Evolutionary conservation across 2,113 vertebrate species (phyloP), one percentile per base, ranked within the genome.

Genomic region (Tachuris rubrigastra): DNA sequence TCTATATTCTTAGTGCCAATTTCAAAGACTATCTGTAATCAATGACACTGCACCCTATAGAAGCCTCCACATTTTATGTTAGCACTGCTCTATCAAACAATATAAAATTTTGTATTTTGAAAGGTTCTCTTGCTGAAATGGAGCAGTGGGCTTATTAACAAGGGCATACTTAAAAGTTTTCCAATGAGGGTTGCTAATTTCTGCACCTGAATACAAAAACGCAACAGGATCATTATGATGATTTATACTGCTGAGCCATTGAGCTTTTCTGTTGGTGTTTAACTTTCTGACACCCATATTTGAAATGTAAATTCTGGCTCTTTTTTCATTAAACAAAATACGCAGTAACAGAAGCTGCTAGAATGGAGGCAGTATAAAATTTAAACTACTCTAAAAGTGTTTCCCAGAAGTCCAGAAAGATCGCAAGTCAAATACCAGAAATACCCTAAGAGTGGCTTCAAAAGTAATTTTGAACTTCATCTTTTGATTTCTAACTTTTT

Each of bases 191-290:
- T 33, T 91, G 59, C 68, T 81, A 12, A 72, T 81, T 90, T 85
- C 55, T 81, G 39, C 41, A 91, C 28, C 52, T 22, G 23, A 94
- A 66, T 46, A 42, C 50, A 72, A 55, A 84, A 86, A 47, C 4
- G 6, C 52, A 84, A 63, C 44, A 59, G 65, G 94, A 78, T 71
- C 58, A 74, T 72, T n/a, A 74, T 14, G 55, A 41, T 42, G 35
- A 77, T 92, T 95, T 93, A 67, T 62, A 93, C 79, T 78, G 65
- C 85, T 49, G 88, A 89, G 80, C 35, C 27, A 69, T 31, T 91
- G 60, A 65, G 79, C 58, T 92, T 69, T 88, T 81, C 52, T 68
- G 25, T 42, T 27, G 41, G n/a, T 75, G 59, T 77, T 95, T 56
- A 68, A 77, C 35, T 77, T 88, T 59, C 63, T 49, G 76, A 93